Evolutionary conservation across 2,113 vertebrate genomes (phyloP), one percentile per base, ranked within the genome.

Genomic region (Rhinichthys klamathensis): DNA sequence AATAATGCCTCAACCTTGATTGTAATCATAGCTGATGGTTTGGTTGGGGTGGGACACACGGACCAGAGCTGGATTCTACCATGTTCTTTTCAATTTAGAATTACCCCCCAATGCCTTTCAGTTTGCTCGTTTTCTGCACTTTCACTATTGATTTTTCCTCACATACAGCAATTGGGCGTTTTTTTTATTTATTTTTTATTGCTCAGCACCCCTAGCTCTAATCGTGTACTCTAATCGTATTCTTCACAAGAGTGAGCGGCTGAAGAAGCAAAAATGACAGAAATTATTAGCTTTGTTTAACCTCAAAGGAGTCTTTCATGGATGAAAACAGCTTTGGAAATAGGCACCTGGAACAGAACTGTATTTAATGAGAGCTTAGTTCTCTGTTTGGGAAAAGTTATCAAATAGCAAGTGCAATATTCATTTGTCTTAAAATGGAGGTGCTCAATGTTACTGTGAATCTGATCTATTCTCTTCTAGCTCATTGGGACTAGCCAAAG

Each of bases 401-500:
- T 27, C 35, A 38, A 80, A 67, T 46, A 73, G 10, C 51, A 10
- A 80, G 2, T 21, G 3, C n/a, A 11, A 60, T 80, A 70, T 79
- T 70, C 0, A 25, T 61, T 80, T 16, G 18, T 78, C 18, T 41
- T 79, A 32, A 75, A 21, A 35, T 15, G 21, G 58, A n/a, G 65
- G 56, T 54, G 27, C 15, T 51, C 30, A 23, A 2, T 12, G 35
- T 41, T 4, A n/a, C 16, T 76, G 23, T 78, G 15, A 86, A 86
- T 1, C 72, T 38, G 54, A 69, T 84, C 82, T 84, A n/a, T 91
- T 63, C 73, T 74, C 87, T 86, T 65, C 85, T 89, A 99, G 98
- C 90, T 99, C 98, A 0, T 96, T 99, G 88, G 98, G 98, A 2
- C 90, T 99, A 90, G 98, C 98, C 89, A 99, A 99, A 95, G 97